Evolutionary conservation across 2,797 vertebrate genomes (phyloP).

Genomic region (Buphagus erythrorhynchus): DNA sequence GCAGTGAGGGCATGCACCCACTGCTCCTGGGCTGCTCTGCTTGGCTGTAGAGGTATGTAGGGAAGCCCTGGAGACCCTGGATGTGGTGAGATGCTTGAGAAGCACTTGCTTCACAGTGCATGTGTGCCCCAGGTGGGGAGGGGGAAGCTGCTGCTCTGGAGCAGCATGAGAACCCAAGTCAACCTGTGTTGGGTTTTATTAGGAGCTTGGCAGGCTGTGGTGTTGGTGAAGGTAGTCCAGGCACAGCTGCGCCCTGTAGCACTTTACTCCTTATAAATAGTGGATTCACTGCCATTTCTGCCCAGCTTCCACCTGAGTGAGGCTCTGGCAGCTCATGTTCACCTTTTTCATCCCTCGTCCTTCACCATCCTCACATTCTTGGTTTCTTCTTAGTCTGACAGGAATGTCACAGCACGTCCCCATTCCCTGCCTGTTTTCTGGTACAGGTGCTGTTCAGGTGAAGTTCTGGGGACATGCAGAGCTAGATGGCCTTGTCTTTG

Average conservation of each 20-base stretch:
- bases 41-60: not conserved
- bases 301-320: not conserved
- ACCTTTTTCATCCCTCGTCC: not conserved
- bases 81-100: not conserved
- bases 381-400: not conserved
- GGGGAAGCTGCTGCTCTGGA: not conserved
- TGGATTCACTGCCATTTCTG: conserved; percentile 19
- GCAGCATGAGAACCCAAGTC: not conserved
- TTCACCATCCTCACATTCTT: not conserved
- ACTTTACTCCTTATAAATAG: conserved; percentile 57
- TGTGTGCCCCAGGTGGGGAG: not conserved
- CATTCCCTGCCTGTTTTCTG: not conserved
- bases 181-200: conserved; percentile 46
- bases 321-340: not conserved
- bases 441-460: not conserved
- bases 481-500: not conserved
- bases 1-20: not conserved
- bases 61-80: not conserved
- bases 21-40: not conserved
- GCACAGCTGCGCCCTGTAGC: conserved; percentile 35
- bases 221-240: conserved; percentile 54
- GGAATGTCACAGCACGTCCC: not conserved
- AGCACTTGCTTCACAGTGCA: not conserved
- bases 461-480: not conserved
- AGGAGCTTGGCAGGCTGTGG: conserved; percentile 41